Evolutionary conservation across 2,888 invertebrate genomes (phyloP), one percentile per base, ranked within the genome.

Genomic region (Polyommatus iphigenia): DNA sequence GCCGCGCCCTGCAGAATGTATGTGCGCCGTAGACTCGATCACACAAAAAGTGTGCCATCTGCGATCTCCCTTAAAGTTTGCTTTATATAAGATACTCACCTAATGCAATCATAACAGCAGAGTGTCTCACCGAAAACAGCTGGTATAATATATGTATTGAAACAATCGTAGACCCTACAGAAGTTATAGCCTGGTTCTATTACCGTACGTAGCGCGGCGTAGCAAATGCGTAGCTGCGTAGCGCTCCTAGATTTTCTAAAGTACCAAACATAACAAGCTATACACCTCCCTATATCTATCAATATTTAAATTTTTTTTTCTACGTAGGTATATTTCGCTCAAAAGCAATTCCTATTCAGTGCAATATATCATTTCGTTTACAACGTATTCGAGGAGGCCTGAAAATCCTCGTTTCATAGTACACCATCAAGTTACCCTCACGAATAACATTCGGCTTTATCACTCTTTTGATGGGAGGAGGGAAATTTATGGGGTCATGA

Each of bases 381-480:
- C 24, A 41, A 7, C 46, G 6, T 75, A 75, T 29, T 29, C 7
- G 75, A 75, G 46, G 46, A 20, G 24, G 75, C 24, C 29, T 50
- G 29, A 54, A n/a, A 75, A 29, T 32, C 20, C 15, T 13, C 50
- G 15, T 75, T 50, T 73, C 29, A 50, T 54, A 54, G 54, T 29
- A 20, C 50, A 46, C 50, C 75, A 75, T 75, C 15, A 18, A 50
- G 13, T 29, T 29, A 75, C 75, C 50, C 54, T 54, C 75, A 24
- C 54, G 50, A 54, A 75, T 75, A 75, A 75, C 50, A 50, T 54
- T 75, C 75, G 75, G 54, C 50, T 54, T 54, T 54, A 54, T 75
- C 75, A 29, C 50, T 75, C 46, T 75, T 54, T 29, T 75, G 54
- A 75, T 54, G 50, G 75, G 4, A 29, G 15, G 29, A 54, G 29